Base-by-base conservation (phyloP, 2,113 vertebrate species). In the Emydocephalus ijimae region DNA sequence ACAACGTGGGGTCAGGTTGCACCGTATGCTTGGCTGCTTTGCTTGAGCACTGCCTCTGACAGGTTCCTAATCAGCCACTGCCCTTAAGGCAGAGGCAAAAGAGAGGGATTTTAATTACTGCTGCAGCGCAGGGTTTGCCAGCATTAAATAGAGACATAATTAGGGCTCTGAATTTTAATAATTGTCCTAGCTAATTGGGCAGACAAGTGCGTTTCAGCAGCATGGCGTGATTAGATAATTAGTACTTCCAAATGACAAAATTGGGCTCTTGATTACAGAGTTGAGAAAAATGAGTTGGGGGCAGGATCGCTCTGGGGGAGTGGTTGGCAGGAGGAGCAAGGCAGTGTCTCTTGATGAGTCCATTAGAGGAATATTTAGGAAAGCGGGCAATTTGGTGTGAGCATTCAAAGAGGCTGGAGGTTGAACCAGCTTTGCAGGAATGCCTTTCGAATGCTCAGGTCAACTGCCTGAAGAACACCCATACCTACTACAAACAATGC, bases 121-220 rank as follows among this genome's bases (percentile, higher is more conserved):
- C 97, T 98, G 98, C 97, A 96, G 95, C 95, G 97, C 97, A 97
- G 97, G 97, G 98, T 98, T 98, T 98, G 97, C 98, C 98, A 97
- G 97, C 97, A 97, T 98, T 98, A 98, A 99, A 99, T 99, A 98
- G 98, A 99, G 98, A 98, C 98, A 98, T 99, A 98, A 99, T 99
- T 99, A 99, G 98, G 98, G 96, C 97, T 98, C 98, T 97, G 98
- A 98, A 98, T 98, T 98, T 98, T 98, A 98, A 98, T 99, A 99
- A 99, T 99, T 98, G 98, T 99, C 98, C 98, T 98, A 96, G 98
- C 97, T 99, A 99, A 99, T 99, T 98, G 98, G 98, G 98, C 97
- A 98, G 98, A 98, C 98, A 98, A 98, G 98, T 97, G 96, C 95
- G 94, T 97, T 97, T 93, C 97, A 95, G 96, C 96, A 94, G 97